Conservation (phyloP, 2,888 invertebrate genomes). For the Ichneumoninae sp. region DNA sequence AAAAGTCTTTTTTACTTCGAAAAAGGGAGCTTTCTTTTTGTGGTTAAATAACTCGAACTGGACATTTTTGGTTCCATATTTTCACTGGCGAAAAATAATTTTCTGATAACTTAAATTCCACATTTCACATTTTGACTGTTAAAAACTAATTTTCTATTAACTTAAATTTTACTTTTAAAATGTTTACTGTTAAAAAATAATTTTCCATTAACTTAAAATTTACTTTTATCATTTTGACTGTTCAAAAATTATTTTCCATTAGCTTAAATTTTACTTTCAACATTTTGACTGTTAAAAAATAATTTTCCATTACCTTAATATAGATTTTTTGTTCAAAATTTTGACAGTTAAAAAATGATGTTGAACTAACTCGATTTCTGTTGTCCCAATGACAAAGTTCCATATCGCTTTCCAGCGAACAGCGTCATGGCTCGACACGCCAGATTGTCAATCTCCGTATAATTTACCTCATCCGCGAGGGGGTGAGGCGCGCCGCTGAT, state of each 20-base stretch:
- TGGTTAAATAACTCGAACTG: background rate
- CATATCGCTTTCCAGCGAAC: background rate
- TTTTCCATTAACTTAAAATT: too few relatives aligned
- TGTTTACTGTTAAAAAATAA: too few relatives aligned
- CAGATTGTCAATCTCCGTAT: background rate
- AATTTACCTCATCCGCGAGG: background rate
- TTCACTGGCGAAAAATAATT: background rate
- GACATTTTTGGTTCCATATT: background rate
- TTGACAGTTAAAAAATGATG: background rate
- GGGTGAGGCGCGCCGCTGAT: slow-evolving; percentile 63
- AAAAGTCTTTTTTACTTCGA: background rate
- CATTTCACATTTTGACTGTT: background rate
- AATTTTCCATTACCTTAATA: background rate
- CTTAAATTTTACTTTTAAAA: too few relatives aligned
- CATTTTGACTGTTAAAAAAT: background rate
- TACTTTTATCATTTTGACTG: background rate
- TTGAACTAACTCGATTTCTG: too few relatives aligned
- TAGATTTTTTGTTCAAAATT: background rate
- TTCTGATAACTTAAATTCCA: background rate
- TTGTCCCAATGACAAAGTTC: background rate
- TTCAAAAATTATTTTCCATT: background rate
- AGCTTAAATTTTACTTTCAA: too few relatives aligned
- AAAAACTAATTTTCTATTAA: background rate
- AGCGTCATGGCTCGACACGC: background rate
- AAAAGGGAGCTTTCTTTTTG: background rate